Evolutionary conservation across 2,113 vertebrate genomes (phyloP).

Genomic region (Abramis brama): DNA sequence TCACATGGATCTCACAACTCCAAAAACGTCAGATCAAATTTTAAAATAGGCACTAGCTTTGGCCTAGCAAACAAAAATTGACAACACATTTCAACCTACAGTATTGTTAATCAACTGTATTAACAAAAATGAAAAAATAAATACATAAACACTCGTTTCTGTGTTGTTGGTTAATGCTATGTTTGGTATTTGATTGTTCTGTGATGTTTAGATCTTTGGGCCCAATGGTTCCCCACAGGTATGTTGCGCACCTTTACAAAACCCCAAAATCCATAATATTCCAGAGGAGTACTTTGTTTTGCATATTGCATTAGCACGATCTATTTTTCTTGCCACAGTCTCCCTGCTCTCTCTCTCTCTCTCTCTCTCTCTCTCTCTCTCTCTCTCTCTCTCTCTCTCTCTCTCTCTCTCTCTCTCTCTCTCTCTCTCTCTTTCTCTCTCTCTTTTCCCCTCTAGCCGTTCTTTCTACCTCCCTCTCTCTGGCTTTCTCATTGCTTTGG

Average conservation of each 20-base stretch:
- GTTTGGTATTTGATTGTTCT: background rate
- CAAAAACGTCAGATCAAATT: no score
- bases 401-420: background rate
- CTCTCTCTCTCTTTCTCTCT: conserved; percentile 12
- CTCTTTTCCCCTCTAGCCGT: background rate
- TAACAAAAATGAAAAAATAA: background rate
- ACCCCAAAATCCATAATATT: background rate
- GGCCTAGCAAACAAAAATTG: background rate
- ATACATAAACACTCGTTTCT: background rate
- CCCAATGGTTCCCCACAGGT: background rate
- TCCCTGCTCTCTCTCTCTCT: background rate
- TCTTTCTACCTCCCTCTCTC: background rate
- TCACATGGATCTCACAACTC: no score
- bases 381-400: no score
- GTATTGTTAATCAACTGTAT: background rate
- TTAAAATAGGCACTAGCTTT: background rate
- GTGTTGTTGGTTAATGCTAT: background rate
- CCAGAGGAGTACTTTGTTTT: background rate
- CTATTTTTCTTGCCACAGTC: background rate
- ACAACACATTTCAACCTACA: background rate
- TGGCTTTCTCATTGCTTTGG: conserved; percentile 40
- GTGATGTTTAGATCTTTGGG: background rate
- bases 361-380: no score
- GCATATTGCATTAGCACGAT: background rate
- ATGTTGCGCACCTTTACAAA: background rate